A percentile compares a stretch with the other conserved stretches of the same genome.
These are phyloP conservation scores for Leptinotarsa defecta DNA, from an alignment of 1,140 invertebrate species.

Conservation along the genomic window DNA sequence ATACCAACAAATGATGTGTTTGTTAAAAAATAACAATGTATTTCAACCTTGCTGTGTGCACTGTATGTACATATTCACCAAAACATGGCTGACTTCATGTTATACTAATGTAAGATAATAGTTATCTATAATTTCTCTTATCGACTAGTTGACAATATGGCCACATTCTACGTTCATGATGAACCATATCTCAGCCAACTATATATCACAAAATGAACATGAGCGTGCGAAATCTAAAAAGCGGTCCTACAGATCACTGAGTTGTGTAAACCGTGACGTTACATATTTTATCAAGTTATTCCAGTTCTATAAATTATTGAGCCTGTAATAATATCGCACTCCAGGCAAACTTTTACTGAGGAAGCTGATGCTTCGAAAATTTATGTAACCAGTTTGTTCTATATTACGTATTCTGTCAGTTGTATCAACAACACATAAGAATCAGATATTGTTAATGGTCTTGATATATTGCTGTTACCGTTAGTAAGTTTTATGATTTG, in stretches of 20 bases:
- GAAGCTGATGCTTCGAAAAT: constrained; percentile 23
- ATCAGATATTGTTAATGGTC: constrained; percentile 19
- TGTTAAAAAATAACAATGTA: too few relatives aligned
- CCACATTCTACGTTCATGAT: background rate
- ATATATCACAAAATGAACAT: constrained; percentile 22
- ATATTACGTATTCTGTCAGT: background rate
- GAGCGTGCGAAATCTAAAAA: constrained; percentile 42
- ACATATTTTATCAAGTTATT: constrained; percentile 44
- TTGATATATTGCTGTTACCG: constrained; percentile 1
- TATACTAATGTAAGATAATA: too few relatives aligned
- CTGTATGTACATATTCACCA: too few relatives aligned
- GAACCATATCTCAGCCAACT: background rate
- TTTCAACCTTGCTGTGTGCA: too few relatives aligned
- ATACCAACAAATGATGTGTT: too few relatives aligned
- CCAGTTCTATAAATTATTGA: constrained; percentile 42
- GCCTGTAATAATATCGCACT: constrained; percentile 31
- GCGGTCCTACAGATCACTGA: constrained; percentile 29
- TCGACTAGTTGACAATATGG: background rate
- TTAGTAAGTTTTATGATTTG: too few relatives aligned
- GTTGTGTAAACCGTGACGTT: constrained; percentile 26
- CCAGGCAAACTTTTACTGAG: constrained; percentile 17
- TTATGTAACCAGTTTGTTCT: constrained; percentile 16
- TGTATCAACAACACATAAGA: constrained; percentile 12
- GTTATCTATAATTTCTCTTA: too few relatives aligned
- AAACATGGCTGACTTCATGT: too few relatives aligned